Conservation (phyloP, 2,113 vertebrate genomes). For the Alethe castanea region DNA sequence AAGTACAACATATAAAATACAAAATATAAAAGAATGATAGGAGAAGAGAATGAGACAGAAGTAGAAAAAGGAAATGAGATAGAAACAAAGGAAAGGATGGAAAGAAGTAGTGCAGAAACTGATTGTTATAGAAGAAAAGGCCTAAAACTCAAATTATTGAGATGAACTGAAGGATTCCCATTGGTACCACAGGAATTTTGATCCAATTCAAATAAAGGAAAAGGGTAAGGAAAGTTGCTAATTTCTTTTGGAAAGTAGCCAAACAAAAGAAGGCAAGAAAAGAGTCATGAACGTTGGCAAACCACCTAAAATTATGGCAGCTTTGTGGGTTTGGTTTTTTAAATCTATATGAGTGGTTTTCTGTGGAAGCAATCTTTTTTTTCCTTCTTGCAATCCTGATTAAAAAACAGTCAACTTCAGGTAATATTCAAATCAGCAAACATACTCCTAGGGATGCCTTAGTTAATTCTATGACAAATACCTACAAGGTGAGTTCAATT, state of each 20-base stretch:
- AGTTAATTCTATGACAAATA: not conserved
- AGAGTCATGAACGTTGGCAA: not conserved
- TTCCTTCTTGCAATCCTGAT: not conserved
- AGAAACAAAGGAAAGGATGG: not conserved
- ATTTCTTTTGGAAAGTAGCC: not conserved
- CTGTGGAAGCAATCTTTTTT: not conserved
- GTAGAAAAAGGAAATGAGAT: not conserved
- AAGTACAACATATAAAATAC: not conserved
- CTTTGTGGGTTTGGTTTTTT: not conserved
- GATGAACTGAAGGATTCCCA: not conserved
- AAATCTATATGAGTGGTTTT: not conserved
- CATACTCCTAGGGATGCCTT: not conserved
- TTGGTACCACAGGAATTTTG: not conserved
- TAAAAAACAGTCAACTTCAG: not conserved
- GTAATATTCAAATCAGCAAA: not conserved
- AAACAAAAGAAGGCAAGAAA: not conserved
- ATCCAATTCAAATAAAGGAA: not conserved
- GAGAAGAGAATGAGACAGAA: not conserved
- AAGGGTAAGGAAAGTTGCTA: not conserved
- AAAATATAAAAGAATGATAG: not conserved
- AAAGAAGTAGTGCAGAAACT: not conserved
- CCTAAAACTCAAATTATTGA: not conserved
- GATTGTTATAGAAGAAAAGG: not conserved
- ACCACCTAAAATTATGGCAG: not conserved
- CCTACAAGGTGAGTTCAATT: not conserved